phyloP scores from a whole-genome alignment of 2,797 vertebrate species.

The Lacerta agilis region DNA sequence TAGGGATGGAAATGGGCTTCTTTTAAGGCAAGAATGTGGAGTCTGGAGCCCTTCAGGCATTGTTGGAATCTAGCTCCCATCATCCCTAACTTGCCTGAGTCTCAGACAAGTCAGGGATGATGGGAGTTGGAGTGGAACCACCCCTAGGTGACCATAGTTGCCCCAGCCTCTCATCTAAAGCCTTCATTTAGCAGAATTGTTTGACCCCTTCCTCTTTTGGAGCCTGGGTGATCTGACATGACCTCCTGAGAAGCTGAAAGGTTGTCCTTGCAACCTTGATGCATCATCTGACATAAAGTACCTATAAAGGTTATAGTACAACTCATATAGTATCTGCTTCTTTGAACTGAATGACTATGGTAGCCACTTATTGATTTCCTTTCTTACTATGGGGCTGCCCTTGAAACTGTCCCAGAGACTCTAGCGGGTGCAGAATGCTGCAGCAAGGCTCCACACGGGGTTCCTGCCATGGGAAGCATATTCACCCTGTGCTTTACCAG shows the following conservation, averaged over 20 bases:
- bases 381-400: neutral
- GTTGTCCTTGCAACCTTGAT: accelerated
- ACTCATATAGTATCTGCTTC: neutral
- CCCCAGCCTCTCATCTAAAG: no score
- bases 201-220: no score
- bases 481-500: no score
- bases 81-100: neutral
- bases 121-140: neutral
- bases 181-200: neutral
- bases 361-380: slow-evolving; percentile 25
- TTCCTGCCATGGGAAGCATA: no score
- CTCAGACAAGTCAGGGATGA: no score
- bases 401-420: no score
- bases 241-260: neutral
- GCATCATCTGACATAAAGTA: neutral
- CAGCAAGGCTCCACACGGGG: no score
- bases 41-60: neutral
- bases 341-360: slow-evolving; percentile 3
- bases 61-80: neutral
- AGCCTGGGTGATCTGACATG: neutral
- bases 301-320: neutral
- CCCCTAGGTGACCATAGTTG: neutral
- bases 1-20: neutral
- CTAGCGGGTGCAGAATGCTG: no score
- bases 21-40: neutral